These are phyloP conservation scores for Stichodactyla mertensii DNA, from an alignment of 64 coral and sea anemone genomes.

Conservation along the genomic window DNA sequence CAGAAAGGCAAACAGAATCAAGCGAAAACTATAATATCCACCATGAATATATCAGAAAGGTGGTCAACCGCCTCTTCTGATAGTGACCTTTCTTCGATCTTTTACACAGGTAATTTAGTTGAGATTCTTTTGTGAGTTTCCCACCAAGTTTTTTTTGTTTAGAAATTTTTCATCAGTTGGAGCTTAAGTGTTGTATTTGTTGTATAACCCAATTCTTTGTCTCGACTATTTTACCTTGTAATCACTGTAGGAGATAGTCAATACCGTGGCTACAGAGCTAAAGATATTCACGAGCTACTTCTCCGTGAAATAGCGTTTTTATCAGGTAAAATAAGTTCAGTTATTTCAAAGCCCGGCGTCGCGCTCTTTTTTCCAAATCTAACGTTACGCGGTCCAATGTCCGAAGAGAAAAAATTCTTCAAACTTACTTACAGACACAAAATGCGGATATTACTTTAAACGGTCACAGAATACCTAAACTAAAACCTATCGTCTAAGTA, in stretches of 20 bases:
- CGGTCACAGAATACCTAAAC: neutral
- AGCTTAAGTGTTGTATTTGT: conserved; percentile 8
- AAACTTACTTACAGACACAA: conserved; percentile 1
- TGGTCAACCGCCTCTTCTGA: conserved; percentile 99
- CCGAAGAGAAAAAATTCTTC: neutral
- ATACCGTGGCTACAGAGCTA: conserved; percentile 76
- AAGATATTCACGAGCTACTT: conserved; percentile 78
- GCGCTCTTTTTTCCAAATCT: neutral
- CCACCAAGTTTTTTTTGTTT: conserved; percentile 30
- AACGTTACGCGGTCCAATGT: neutral
- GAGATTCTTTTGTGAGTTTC: neutral
- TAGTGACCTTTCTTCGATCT: conserved; percentile 92
- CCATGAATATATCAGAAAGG: conserved; percentile 91
- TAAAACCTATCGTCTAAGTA: neutral
- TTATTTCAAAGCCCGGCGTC: conserved; percentile 8
- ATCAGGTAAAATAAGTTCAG: conserved; percentile 51
- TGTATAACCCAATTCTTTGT: conserved; percentile 13
- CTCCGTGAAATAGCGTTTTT: conserved; percentile 86
- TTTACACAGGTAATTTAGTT: conserved; percentile 64
- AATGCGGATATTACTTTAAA: conserved; percentile 11
- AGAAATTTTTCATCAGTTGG: conserved; percentile 8
- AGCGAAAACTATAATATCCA: conserved; percentile 64
- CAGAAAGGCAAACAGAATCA: conserved; percentile 94
- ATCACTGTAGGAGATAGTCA: conserved; percentile 69
- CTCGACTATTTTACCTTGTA: conserved; percentile 10